Conservation (phyloP, 1,140 invertebrate species). For the Samia ricini region DNA sequence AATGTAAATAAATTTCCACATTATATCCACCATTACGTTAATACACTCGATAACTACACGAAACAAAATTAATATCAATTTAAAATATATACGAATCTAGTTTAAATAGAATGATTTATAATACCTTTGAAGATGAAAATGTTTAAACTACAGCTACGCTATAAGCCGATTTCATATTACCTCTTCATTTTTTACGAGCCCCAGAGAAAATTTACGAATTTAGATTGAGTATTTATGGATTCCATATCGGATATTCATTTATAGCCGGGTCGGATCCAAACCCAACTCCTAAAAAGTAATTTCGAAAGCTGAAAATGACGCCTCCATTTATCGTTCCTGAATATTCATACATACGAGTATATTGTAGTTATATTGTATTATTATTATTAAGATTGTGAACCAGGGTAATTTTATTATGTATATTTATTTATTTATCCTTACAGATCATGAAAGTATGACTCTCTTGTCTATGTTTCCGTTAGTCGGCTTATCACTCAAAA, state of each 20-base stretch:
- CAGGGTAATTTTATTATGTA: neutral
- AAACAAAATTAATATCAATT: neutral
- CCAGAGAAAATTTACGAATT: constrained; percentile 56
- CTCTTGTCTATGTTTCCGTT: too few relatives aligned
- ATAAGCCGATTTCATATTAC: constrained; percentile 52
- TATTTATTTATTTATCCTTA: too few relatives aligned
- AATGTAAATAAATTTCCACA: constrained; percentile 50
- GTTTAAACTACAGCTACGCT: neutral
- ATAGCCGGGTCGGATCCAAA: constrained; percentile 44
- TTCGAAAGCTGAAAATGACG: constrained; percentile 48
- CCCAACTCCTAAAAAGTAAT: constrained; percentile 28
- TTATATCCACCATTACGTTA: neutral
- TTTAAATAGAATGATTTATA: neutral
- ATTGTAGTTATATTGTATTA: neutral
- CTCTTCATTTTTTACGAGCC: constrained; percentile 54
- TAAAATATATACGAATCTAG: neutral
- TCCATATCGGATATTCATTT: constrained; percentile 62
- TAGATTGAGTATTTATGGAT: constrained; percentile 66
- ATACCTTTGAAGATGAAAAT: constrained; percentile 13
- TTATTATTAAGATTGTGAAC: neutral
- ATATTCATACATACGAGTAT: constrained; percentile 21
- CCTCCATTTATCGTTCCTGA: constrained; percentile 28
- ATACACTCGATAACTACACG: constrained; percentile 7
- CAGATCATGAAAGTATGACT: too few relatives aligned
- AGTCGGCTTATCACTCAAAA: too few relatives aligned